These are phyloP conservation scores for Nothobranchius kuhntae DNA, from an alignment of 2,113 vertebrate species.

Conservation along the genomic window DNA sequence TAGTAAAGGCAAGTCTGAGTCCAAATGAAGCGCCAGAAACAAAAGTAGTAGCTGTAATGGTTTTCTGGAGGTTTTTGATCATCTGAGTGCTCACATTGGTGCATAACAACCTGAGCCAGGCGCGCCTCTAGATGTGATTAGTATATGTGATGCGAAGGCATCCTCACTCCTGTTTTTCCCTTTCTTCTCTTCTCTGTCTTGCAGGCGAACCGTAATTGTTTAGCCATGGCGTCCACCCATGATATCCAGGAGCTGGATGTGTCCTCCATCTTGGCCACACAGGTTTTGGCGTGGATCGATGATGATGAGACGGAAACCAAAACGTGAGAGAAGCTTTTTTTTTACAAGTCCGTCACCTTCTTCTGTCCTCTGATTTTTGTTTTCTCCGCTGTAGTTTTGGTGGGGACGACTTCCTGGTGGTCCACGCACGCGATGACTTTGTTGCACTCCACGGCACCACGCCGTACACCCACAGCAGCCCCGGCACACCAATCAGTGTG, in stretches of 20 bases:
- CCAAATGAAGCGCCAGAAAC: background rate
- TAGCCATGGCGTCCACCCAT: constrained; percentile 96
- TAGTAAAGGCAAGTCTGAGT: too few species aligned
- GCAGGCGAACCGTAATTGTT: constrained; percentile 96
- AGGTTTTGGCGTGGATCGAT: constrained; percentile 96
- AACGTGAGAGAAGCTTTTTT: constrained; percentile 78
- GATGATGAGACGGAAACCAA: constrained; percentile 93
- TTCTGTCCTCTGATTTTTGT: background rate
- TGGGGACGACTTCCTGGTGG: constrained; percentile 91
- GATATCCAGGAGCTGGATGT: constrained; percentile 98
- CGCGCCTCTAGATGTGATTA: background rate
- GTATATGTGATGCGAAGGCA: background rate
- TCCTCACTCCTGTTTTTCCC: background rate
- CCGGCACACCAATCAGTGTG: constrained; percentile 96
- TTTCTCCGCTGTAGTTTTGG: constrained; percentile 56
- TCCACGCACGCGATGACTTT: constrained; percentile 90
- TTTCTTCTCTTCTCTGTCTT: constrained; percentile 20
- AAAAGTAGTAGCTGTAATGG: too few species aligned
- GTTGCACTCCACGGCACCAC: constrained; percentile 88
- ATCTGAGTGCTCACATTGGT: too few species aligned
- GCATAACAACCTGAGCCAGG: too few species aligned
- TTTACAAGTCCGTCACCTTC: too few species aligned
- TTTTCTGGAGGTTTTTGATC: too few species aligned
- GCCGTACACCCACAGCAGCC: constrained; percentile 94
- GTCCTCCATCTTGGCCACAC: constrained; percentile 94